Base-by-base conservation (phyloP, 1,140 invertebrate genomes). In the Bombus picipes region DNA sequence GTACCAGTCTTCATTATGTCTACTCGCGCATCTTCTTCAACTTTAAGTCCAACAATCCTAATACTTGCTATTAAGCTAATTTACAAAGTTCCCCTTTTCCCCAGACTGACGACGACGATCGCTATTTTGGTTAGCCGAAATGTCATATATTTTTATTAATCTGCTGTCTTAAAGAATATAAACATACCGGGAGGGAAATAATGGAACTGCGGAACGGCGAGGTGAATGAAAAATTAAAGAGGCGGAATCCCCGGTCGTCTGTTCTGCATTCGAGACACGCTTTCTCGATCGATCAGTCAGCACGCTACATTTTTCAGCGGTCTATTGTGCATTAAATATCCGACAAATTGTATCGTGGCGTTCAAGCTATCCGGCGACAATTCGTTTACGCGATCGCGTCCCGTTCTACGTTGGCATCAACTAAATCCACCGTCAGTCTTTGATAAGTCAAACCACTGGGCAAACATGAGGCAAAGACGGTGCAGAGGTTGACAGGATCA, bases 401-500 rank as follows among this genome's bases (percentile, higher is more conserved):
- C 6, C 28, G n/a, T n/a, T 28, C 39, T 13, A 72, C 37, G 34
- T 32, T 34, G 32, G 28, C 47, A 78, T 81, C 78, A 86, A 77
- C 75, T 41, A 78, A 85, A 84, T 85, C 71, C 72, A 34, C 34
- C 68, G 41, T 43, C 71, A 32, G 32, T 18, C 43, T 39, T 32
- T 39, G 73, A 81, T 77, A 84, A 68, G 84, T 89, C 76, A 85
- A 89, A 79, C 70, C 75, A 77, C 34, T 87, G 78, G 74, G 73
- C 81, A 90, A 89, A 90, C 78, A 84, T 81, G 71, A 73, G 47
- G 47, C 76, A 41, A n/a, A 73, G 77, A 71, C 59, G 43, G 73
- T 47, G 37, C 73, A 37, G 70, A 68, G 88, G 78, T 89, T 79
- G 81, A 87, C 79, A 74, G 79, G 87, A 90, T 90, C 85, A 72